Evolutionary conservation across 1,140 invertebrate species (phyloP), one percentile per base, ranked within the genome.

Genomic region (Lucilia cuprina): DNA sequence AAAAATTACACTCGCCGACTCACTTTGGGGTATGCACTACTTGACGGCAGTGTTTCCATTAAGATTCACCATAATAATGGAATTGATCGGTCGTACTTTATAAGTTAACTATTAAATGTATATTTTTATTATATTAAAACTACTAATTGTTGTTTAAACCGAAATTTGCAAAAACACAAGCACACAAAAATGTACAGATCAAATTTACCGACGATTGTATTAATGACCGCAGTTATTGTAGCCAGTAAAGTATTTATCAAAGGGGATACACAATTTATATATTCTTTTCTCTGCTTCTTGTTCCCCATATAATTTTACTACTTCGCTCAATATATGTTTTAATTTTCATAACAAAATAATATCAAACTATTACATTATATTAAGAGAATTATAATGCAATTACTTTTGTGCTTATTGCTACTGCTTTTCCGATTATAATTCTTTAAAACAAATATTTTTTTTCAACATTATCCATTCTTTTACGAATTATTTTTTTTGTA

Each of bases 211-310:
- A 49, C 21, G n/a, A 21, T 80, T 50, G 21, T 70, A 70, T 19
- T 70, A 70, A 21, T 70, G 65, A 70, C 65, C 65, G 65, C 65
- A 70, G 65, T 70, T 70, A 21, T 21, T 9, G 65, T 70, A 70
- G 65, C n/a, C 19, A 5, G 34, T 47, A 49, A 80, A 41, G 41
- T 49, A 80, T 21, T 80, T 80, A 50, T 50, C 19, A 50, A 80
- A 80, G 47, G 77, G 41, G 77, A 49, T 80, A 80, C 77, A 80
- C 41, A 80, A 78, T 78, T 49, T 70, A 70, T 70, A 70, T 70
- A 70, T 70, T 70, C 65, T 70, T 25, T 70, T 70, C n/a, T 70
- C 65, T 70, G n/a, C 65, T 70, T 70, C 19, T 70, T 70, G 14
- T 70, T 70, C 21, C 10, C 65, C 3, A 9, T 70, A 70, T 10